Conservation (phyloP, 2,888 invertebrate species). For the Tricholauxania praeusta region DNA sequence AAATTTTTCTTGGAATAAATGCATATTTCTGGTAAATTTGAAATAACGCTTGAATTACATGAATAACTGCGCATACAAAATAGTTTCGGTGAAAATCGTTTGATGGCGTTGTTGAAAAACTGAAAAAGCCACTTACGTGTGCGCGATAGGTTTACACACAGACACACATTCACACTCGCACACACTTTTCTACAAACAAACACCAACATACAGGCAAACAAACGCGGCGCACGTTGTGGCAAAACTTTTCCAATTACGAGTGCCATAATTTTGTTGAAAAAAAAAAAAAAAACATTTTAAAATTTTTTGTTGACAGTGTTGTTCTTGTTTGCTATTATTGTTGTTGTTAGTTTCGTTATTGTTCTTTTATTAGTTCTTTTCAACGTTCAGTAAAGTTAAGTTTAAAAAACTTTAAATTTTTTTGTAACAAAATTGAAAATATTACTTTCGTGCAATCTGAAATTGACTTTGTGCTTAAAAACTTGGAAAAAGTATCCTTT, state of each 20-base stretch:
- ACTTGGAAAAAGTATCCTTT: neutral
- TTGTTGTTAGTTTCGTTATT: neutral
- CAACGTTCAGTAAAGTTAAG: neutral
- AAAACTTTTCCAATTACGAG: slow-evolving; percentile 28
- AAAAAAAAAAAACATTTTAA: neutral
- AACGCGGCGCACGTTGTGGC: neutral
- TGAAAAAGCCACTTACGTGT: no score
- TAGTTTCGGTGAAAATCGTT: no score
- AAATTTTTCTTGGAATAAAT: no score
- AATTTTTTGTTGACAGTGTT: neutral
- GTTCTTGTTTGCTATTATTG: neutral
- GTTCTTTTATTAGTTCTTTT: neutral
- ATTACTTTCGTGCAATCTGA: neutral
- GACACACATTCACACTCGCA: neutral
- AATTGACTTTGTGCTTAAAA: neutral
- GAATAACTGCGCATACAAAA: no score
- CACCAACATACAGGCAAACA: neutral
- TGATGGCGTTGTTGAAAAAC: no score
- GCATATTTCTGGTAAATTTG: no score
- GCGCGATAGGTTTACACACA: no score
- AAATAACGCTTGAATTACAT: no score
- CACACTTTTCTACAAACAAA: neutral
- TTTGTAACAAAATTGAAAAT: slow-evolving; percentile 8
- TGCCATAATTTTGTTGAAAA: neutral
- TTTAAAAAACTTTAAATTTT: neutral